phyloP scores from a whole-genome alignment of 2,797 vertebrate genomes.

The Poecilia velifera region DNA sequence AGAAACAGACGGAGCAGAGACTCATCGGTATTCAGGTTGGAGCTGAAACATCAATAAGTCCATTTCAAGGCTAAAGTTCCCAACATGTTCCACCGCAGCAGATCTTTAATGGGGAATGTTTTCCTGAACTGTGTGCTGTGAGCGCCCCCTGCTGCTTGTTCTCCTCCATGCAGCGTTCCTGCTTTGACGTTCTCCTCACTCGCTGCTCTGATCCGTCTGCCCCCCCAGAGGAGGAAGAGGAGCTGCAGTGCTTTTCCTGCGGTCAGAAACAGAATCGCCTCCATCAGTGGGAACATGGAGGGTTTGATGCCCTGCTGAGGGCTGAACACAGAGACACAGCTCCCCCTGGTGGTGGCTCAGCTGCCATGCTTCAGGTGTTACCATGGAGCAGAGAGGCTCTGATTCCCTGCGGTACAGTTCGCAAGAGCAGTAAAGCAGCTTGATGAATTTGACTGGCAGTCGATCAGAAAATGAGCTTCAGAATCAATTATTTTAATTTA shows the following conservation, averaged over 20 bases:
- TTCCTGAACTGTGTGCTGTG: slow-evolving; percentile 5
- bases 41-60: slow-evolving; percentile 68
- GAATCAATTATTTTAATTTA: no score
- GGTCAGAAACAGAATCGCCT: slow-evolving; percentile 28
- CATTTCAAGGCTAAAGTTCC: slow-evolving; percentile 56
- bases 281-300: slow-evolving; percentile 25
- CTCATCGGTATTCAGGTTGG: slow-evolving; percentile 76
- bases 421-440: no score
- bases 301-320: slow-evolving; percentile 46
- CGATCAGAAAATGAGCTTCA: no score
- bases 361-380: slow-evolving; percentile 11
- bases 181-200: slow-evolving; percentile 79
- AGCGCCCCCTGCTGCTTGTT: slow-evolving; percentile 65
- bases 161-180: slow-evolving; percentile 79
- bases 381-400: background rate
- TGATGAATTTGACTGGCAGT: no score
- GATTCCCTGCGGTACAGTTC: no score
- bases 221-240: slow-evolving; percentile 63
- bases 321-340: slow-evolving; percentile 50
- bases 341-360: slow-evolving; percentile 59
- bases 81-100: slow-evolving; percentile 2
- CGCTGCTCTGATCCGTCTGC: slow-evolving; percentile 66
- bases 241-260: slow-evolving; percentile 50
- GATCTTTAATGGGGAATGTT: background rate
- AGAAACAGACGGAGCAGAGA: slow-evolving; percentile 31